A percentile compares a stretch with the other conserved stretches of the same genome.
Evolutionary conservation across 92 coral and sea anemone species (phyloP).

Genomic region (Phenganax stokvisi): DNA sequence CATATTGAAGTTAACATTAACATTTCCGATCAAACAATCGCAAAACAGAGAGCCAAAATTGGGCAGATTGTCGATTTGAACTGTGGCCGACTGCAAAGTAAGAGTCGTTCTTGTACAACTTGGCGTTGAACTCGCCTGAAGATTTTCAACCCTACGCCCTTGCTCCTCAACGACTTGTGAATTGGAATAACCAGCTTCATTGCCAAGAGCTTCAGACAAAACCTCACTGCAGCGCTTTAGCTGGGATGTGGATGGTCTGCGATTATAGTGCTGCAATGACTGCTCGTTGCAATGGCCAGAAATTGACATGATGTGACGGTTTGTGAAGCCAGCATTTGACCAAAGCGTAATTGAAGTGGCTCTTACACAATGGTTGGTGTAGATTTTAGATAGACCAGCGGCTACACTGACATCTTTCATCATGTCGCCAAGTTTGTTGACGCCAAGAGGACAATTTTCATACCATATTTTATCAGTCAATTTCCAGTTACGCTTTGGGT

Average conservation of each 20-base stretch:
- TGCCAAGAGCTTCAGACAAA: background rate
- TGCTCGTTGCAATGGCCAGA: conserved; percentile 20
- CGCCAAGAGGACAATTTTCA: conserved; percentile 39
- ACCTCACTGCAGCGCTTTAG: conserved; percentile 21
- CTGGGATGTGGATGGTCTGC: conserved; percentile 18
- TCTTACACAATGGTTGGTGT: conserved; percentile 15
- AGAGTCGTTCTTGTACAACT: background rate
- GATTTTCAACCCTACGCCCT: background rate
- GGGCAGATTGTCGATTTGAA: background rate
- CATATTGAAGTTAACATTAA: conserved; percentile 7
- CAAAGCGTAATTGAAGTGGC: conserved; percentile 16
- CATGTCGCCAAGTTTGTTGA: conserved; percentile 33
- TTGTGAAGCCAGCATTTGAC: conserved; percentile 24
- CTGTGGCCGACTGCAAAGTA: background rate
- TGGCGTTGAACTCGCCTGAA: background rate
- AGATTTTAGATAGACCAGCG: conserved; percentile 11
- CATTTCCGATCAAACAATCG: conserved; percentile 18
- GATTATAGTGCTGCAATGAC: conserved; percentile 26
- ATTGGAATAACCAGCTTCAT: background rate
- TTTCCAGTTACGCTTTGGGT: conserved; percentile 29
- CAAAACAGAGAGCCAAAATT: conserved; percentile 9
- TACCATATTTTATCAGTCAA: conserved; percentile 35
- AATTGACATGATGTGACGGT: conserved; percentile 18
- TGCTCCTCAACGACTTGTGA: background rate
- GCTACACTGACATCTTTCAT: conserved; percentile 28